A percentile compares a stretch with the other conserved stretches of the same genome.
These are phyloP conservation scores for Tridacna gigas DNA, from an alignment of 2,888 invertebrate species.

Conservation along the genomic window DNA sequence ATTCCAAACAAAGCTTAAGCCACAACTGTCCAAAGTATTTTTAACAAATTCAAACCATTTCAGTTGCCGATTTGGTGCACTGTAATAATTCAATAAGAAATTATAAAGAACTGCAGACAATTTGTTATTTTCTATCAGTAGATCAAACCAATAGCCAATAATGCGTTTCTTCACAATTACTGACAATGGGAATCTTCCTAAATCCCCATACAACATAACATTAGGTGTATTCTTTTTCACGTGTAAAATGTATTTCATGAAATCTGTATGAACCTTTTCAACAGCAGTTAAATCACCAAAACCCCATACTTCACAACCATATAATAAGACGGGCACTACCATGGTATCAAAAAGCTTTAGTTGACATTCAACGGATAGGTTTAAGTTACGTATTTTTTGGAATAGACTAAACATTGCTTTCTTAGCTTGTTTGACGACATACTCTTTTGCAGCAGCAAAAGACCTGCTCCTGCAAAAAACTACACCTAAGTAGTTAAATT, in stretches of 20 bases:
- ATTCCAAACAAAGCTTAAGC: no score
- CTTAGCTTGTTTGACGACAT: slow-evolving; percentile 31
- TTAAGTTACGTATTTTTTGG: slow-evolving; percentile 26
- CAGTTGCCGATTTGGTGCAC: no score
- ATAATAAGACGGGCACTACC: neutral
- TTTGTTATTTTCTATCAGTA: no score
- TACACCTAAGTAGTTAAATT: slow-evolving; percentile 35
- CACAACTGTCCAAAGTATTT: no score
- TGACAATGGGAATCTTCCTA: slow-evolving; percentile 25
- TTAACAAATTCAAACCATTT: no score
- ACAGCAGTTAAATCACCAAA: slow-evolving; percentile 11
- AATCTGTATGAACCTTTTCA: slow-evolving; percentile 34
- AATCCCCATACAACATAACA: slow-evolving; percentile 22
- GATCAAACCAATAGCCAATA: no score
- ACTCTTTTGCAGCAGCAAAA: slow-evolving; percentile 38
- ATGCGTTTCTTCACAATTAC: no score
- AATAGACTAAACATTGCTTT: slow-evolving; percentile 30
- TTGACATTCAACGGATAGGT: slow-evolving; percentile 4
- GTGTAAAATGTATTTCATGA: slow-evolving; percentile 26
- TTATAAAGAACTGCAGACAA: no score
- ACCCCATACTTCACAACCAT: neutral
- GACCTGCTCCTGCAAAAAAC: slow-evolving; percentile 30
- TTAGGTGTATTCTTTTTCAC: slow-evolving; percentile 30
- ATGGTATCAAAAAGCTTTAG: slow-evolving; percentile 1
- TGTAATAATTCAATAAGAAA: no score